Percentiles rank a stretch among this genome's conserved stretches.
Conservation (phyloP, 2,113 vertebrate species). For the Odontophorus gujanensis region DNA sequence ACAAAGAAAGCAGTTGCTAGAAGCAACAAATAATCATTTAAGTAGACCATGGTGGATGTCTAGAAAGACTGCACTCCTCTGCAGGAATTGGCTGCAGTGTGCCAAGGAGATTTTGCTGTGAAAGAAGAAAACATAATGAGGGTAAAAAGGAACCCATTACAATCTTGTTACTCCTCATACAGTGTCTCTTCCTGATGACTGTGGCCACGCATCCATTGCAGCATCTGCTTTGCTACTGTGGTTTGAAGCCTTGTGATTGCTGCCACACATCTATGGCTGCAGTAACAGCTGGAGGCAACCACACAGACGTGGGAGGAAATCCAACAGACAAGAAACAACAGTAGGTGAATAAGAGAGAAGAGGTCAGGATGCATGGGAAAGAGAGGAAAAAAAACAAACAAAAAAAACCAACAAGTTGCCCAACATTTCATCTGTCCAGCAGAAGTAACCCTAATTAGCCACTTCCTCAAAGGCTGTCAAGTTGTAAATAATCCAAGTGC, state of each 20-base stretch:
- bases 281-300: rapidly evolving
- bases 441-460: neutral
- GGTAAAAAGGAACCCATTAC: neutral
- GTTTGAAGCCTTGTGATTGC: rapidly evolving
- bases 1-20: neutral
- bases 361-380: neutral
- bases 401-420: rapidly evolving
- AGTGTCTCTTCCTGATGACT: neutral
- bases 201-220: neutral
- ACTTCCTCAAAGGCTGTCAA: neutral
- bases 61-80: neutral
- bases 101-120: neutral
- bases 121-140: rapidly evolving
- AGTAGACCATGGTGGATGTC: slow-evolving; percentile 7
- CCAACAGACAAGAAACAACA: neutral
- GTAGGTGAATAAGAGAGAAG: neutral
- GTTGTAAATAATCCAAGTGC: neutral
- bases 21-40: slow-evolving; percentile 24
- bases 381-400: neutral
- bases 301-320: neutral
- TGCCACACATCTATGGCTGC: rapidly evolving
- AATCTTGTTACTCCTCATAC: neutral
- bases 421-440: neutral
- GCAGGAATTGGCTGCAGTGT: neutral
- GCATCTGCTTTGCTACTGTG: neutral